Evolutionary conservation across 2,113 vertebrate genomes (phyloP).

Genomic region (Verasper variegatus): DNA sequence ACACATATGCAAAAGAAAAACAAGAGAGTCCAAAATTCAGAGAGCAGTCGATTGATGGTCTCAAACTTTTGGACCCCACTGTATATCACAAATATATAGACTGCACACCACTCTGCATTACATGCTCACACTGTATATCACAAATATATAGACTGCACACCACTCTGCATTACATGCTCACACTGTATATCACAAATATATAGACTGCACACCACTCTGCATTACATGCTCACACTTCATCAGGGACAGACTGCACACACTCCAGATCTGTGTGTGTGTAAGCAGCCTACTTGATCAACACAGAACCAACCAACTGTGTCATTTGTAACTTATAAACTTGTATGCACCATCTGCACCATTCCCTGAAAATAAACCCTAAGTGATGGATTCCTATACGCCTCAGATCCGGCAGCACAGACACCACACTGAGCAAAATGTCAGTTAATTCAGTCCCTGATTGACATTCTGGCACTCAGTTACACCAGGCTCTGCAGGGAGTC

Average conservation of each 20-base stretch:
- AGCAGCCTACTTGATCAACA: not conserved
- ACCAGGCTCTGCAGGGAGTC: conserved; percentile 19
- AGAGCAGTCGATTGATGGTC: not conserved
- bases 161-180: conserved; percentile 25
- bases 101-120: not conserved
- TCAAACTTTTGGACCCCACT: not conserved
- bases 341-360: conserved; percentile 55
- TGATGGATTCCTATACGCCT: conserved; percentile 9
- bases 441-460: conserved; percentile 39
- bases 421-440: conserved; percentile 48
- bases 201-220: not conserved
- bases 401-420: not conserved
- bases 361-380: conserved; percentile 45
- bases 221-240: conserved; percentile 40
- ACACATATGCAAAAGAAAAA: too few species aligned
- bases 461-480: conserved; percentile 38
- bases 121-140: conserved; percentile 38
- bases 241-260: conserved; percentile 25
- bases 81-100: not conserved
- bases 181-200: not conserved
- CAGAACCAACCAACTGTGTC: conserved; percentile 31
- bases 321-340: conserved; percentile 50
- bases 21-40: not conserved
- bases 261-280: conserved; percentile 21
- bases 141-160: not conserved